Base-by-base conservation (phyloP, 2,113 vertebrate species). In the Hypanus sabinus region DNA sequence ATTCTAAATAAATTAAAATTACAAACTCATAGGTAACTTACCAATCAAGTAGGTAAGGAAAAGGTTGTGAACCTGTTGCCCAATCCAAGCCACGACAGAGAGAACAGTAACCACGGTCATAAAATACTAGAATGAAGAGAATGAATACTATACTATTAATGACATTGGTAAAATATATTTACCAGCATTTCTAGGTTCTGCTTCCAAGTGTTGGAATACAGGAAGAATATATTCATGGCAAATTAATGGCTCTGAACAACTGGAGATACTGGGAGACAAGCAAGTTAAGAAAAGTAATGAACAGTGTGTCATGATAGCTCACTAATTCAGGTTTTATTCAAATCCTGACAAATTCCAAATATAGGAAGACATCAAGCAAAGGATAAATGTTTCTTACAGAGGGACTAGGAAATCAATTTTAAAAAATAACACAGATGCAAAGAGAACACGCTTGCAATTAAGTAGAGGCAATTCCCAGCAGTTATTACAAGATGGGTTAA, bases 11-110 rank as follows among this genome's bases (percentile, higher is more conserved):
- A 71, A 38, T 71, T 70, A 46, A 12, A 68, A 7, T 71, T 71
- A 20, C 38, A 92, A 68, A 93, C 11, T 46, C 33, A 46, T 22
- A 16, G 71, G 20, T 94, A 62, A 97, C 98, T 96, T 97, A 99
- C 99, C 98, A 3, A 98, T 98, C 95, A 99, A 96, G 94, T 99
- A 99, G 80, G 98, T 99, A 94, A 99, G 98, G 94, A 99, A 97
- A 77, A 99, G 98, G 95, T 99, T 99, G 96, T 99, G 99, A 95
- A 99, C 98, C 93, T 99, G 98, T 96, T 99, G 99, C 95, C 99
- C 99, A 94, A 99, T 97, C 98, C 99, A 99, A 94, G 99, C 99
- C 95, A 99, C 96, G 1, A 96, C 95, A 94, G 98, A 96, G 95
- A 99, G 97, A 94, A 96, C 96, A 95, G 97, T 95, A 94, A 99